Base-by-base conservation (phyloP, 2,797 vertebrate species). In the Hyperoplus immaculatus region DNA sequence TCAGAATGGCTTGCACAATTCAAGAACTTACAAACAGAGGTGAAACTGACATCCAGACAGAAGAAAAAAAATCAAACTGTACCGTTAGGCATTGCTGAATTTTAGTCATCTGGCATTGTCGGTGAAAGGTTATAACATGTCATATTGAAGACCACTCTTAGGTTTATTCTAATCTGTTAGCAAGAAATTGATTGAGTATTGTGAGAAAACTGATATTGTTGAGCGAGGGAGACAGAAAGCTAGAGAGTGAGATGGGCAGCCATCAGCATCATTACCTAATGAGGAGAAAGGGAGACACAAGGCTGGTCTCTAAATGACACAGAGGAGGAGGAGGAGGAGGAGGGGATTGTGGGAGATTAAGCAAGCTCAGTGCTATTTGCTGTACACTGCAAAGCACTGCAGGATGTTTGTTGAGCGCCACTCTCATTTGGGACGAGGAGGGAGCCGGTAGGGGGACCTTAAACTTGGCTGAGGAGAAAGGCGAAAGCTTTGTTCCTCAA, bases 301-400 rank as follows among this genome's bases (percentile, higher is more conserved):
- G 84, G 84, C 91, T 87, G 86, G 80, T 90, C 81, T 93, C 64
- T 87, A 90, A 92, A 92, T 91, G 93, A 93, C 91, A 93, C 83
- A 71, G 84, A 81, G 87, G 75, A 85, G 80, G 81, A 90, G 89
- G 87, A 88, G 87, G 75, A 85, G 80, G 81, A 90, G 89, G 87
- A 88, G 87, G 90, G 92, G 92, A 90, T 89, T 89, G 89, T 82
- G 79, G 88, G 89, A 93, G 94, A 95, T 95, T 94, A 94, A 92
- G 82, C 60, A 83, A 91, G 92, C 89, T 78, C 88, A 81, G 78
- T 87, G 78, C 84, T 84, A 75, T 94, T 94, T 93, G 90, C 88
- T 84, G 78, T 86, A 88, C 84, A 83, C 89, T 63, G 86, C 87
- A 90, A 93, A 91, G 82, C 83, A 79, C 89, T 83, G 88, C 84